phyloP scores from a whole-genome alignment of 2,888 invertebrate genomes.

The Mycalesis mineus region DNA sequence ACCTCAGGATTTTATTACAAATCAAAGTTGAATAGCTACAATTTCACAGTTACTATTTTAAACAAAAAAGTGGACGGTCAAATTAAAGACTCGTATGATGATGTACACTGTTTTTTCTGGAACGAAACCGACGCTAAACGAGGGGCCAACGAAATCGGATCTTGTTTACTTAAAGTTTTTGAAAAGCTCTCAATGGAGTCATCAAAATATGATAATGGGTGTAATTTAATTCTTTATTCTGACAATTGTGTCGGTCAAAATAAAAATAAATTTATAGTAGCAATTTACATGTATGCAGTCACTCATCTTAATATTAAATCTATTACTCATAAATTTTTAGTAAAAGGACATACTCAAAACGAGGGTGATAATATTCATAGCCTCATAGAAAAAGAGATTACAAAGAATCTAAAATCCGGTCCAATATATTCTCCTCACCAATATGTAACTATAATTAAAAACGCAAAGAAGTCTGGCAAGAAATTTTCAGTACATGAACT shows the following conservation, averaged over 20 bases:
- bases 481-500: slow-evolving; percentile 5
- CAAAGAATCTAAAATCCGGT: too few relatives aligned
- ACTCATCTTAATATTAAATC: too few relatives aligned
- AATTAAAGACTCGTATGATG: slow-evolving; percentile 18
- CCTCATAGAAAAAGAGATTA: too few relatives aligned
- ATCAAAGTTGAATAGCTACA: slow-evolving; percentile 28
- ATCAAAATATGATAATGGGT: slow-evolving; percentile 10
- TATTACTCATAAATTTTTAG: too few relatives aligned
- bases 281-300: too few relatives aligned
- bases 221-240: slow-evolving; percentile 27
- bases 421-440: too few relatives aligned
- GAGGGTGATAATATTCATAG: too few relatives aligned
- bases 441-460: not conserved
- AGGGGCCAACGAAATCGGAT: slow-evolving; percentile 31
- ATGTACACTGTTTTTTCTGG: slow-evolving; percentile 33
- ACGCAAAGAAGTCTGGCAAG: slow-evolving; percentile 7
- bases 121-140: slow-evolving; percentile 32
- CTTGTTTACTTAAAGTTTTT: slow-evolving; percentile 23
- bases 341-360: too few relatives aligned
- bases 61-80: slow-evolving; percentile 22
- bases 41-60: slow-evolving; percentile 22
- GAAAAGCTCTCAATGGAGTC: not conserved
- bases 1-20: slow-evolving; percentile 30
- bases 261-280: not conserved
- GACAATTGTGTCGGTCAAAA: slow-evolving; percentile 30